phyloP scores from a whole-genome alignment of 2,888 invertebrate genomes.

The Carabus problematicus region DNA sequence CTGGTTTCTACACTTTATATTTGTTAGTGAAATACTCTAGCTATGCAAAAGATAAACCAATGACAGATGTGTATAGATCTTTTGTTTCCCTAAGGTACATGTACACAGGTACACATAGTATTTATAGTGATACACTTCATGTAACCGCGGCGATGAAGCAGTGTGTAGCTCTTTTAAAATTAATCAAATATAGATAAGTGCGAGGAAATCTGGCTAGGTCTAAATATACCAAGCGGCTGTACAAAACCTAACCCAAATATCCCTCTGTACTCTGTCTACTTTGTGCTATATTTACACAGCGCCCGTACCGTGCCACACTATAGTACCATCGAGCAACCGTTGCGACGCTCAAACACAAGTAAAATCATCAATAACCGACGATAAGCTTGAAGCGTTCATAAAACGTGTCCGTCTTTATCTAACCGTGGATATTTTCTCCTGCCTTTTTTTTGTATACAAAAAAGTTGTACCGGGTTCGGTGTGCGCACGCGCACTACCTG shows the following conservation, averaged over 20 bases:
- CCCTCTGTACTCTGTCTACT: conserved; percentile 36
- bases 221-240: conserved; percentile 36
- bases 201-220: conserved; percentile 35
- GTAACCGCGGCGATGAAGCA: conserved; percentile 13
- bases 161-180: conserved; percentile 27
- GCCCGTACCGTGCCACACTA: conserved; percentile 5
- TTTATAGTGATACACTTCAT: conserved; percentile 2
- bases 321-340: background rate
- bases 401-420: background rate
- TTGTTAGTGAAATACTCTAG: no score
- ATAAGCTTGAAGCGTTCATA: conserved; percentile 10
- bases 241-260: conserved; percentile 40
- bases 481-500: background rate
- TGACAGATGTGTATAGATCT: background rate
- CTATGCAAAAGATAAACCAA: no score
- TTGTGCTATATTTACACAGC: conserved; percentile 33
- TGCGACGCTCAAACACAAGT: background rate
- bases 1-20: background rate
- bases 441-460: no score
- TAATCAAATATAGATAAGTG: conserved; percentile 42
- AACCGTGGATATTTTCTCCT: no score
- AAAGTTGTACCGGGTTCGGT: no score
- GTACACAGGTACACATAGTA: background rate
- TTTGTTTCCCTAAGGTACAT: background rate
- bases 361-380: conserved; percentile 13